These are phyloP conservation scores for Acanthiza pusilla DNA, from an alignment of 2,797 vertebrate genomes.

Conservation along the genomic window DNA sequence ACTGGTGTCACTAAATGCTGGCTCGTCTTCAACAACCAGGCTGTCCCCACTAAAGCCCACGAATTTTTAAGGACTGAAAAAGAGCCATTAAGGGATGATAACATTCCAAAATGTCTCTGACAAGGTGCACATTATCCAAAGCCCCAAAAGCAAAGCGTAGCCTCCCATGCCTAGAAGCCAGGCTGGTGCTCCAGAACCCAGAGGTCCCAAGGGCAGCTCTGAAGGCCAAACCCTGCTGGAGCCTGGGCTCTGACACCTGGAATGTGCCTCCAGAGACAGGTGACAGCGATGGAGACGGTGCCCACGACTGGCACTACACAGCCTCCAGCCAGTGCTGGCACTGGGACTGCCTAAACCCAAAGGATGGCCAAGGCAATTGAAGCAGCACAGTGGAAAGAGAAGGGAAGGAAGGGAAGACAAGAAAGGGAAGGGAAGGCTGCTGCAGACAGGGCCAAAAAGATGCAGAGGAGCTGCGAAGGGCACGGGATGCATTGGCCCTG, in stretches of 20 bases:
- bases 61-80: not conserved
- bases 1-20: not conserved
- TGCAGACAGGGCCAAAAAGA: not conserved
- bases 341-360: not conserved
- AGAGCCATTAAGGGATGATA: not conserved
- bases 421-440: not conserved
- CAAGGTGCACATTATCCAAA: not conserved
- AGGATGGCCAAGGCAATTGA: not conserved
- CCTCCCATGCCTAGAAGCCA: not conserved
- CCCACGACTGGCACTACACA: not conserved
- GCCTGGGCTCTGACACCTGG: not conserved
- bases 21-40: not conserved
- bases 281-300: not conserved
- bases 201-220: not conserved
- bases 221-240: not conserved
- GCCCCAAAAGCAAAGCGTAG: rapidly evolving
- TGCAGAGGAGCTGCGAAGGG: not conserved
- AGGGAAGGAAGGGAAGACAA: not conserved
- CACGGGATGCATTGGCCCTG: not conserved
- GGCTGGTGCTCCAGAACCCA: not conserved
- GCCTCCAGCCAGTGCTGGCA: not conserved
- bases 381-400: not conserved
- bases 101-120: not conserved
- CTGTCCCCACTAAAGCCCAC: not conserved
- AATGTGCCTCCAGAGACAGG: not conserved